Evolutionary conservation across 2,888 invertebrate genomes (phyloP).

Genomic region (Drosophila infuscata): DNA sequence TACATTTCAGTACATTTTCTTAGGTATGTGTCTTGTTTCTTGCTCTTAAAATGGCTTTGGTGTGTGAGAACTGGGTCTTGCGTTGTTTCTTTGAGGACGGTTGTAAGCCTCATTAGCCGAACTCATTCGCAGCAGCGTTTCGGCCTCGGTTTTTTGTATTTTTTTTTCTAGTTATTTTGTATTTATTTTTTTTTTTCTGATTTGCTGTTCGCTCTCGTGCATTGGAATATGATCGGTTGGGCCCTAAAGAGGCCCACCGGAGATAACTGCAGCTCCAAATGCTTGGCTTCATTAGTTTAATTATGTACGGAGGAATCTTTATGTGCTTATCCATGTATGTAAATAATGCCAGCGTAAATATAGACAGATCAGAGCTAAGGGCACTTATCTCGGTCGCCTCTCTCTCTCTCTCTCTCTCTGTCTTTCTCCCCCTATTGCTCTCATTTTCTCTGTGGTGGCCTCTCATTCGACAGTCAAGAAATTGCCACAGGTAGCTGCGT

Average conservation of each 20-base stretch:
- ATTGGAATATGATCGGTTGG: conserved; percentile 28
- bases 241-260: conserved; percentile 28
- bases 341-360: conserved; percentile 1
- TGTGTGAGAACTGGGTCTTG: conserved; percentile 80
- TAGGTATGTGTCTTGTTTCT: conserved; percentile 30
- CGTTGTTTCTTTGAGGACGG: conserved; percentile 66
- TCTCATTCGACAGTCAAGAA: conserved; percentile 43
- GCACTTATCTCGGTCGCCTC: conserved; percentile 10
- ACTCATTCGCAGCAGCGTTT: conserved; percentile 33
- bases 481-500: conserved; percentile 64
- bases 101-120: conserved; percentile 78
- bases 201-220: conserved; percentile 23
- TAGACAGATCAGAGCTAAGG: conserved; percentile 5
- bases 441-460: conserved; percentile 15
- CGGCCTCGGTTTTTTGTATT: conserved; percentile 11
- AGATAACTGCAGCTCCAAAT: conserved; percentile 17
- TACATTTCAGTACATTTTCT: conserved; percentile 71
- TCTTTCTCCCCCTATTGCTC: neutral
- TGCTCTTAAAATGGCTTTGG: conserved; percentile 62
- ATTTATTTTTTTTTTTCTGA: neutral
- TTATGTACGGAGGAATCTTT: conserved; percentile 46
- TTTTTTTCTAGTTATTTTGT: neutral
- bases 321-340: conserved; percentile 19
- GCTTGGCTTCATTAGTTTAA: conserved; percentile 76
- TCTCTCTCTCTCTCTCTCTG: neutral